Evolutionary conservation across 1,140 invertebrate species (phyloP), one percentile per base, ranked within the genome.

Genomic region (Oncopodura yosiiana): DNA sequence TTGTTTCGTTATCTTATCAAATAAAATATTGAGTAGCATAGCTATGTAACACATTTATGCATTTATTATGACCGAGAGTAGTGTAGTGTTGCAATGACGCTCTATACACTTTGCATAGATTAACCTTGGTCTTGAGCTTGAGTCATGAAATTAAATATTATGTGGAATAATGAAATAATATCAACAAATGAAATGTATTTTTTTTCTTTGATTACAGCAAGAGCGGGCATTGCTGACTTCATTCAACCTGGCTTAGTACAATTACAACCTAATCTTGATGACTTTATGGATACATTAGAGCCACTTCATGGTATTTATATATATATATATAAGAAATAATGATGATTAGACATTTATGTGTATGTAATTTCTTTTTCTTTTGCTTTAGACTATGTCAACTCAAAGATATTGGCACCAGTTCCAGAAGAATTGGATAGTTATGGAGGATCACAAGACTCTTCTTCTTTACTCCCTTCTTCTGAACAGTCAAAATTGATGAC

Each of bases 201-300:
- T 53, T 63, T 53, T 49, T 48, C 27, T 58, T 54, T 42, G 41
- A 18, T 69, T 70, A 55, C 67, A 81, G 81, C 76, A 62, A 74
- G 75, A 65, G 68, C 67, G 29, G 78, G 81, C 36, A 81, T 78
- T 56, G 89, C 94, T 14, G 94, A 98, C 74, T 91, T 98, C 66
- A 96, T 99, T 70, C 95, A 99, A 75, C 95, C 95, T 45, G 94
- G 91, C 69, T 78, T 99, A 61, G 84, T 94, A 45, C 91, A 94
- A 50, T 75, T 98, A 34, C 94, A 98, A 70, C 94, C 94, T 55
- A 94, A 91, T 75, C 77, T 98, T 62, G 93, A 97, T 69, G 94
- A 98, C 73, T 91, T 92, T 70, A 91, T 89, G 84, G 87, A 89
- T 65, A 91, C 87, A 65, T 64, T 71, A 34, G 71, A 68, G 44